These are phyloP conservation scores for Drosophila pallidifrons DNA, from an alignment of 1,140 invertebrate species.

Conservation along the genomic window DNA sequence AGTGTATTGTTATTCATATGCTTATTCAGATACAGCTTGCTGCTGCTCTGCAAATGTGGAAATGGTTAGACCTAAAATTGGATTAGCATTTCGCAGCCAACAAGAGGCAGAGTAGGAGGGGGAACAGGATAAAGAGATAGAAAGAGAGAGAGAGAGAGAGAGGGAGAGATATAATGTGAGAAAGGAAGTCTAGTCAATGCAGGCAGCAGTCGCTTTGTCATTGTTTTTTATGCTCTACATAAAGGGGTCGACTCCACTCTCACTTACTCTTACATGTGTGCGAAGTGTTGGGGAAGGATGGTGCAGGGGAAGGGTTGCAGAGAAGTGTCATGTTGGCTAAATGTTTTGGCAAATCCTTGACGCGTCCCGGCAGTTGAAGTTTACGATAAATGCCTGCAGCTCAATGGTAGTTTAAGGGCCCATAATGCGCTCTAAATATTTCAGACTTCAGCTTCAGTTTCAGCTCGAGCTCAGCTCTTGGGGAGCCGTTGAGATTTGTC, in stretches of 20 bases:
- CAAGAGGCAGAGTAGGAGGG: background rate
- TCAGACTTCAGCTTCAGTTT: slow-evolving; percentile 28
- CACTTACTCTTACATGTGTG: background rate
- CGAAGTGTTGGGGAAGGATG: no score
- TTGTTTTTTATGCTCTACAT: slow-evolving; percentile 72
- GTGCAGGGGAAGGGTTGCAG: background rate
- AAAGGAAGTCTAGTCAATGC: background rate
- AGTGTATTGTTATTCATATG: slow-evolving; percentile 39
- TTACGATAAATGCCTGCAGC: slow-evolving; percentile 79
- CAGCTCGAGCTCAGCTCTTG: slow-evolving; percentile 15
- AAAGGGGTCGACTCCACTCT: background rate
- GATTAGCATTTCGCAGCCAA: slow-evolving; percentile 38
- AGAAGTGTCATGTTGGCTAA: slow-evolving; percentile 78
- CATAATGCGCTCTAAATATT: slow-evolving; percentile 73
- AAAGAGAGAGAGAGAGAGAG: background rate
- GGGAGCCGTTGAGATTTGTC: slow-evolving; percentile 31
- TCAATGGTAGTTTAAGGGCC: slow-evolving; percentile 57
- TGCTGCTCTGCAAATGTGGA: slow-evolving; percentile 37
- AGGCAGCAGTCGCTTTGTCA: slow-evolving; percentile 52
- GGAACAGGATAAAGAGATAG: background rate
- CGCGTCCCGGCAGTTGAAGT: slow-evolving; percentile 77
- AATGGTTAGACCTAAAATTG: slow-evolving; percentile 40
- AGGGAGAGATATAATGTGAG: background rate
- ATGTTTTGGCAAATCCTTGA: slow-evolving; percentile 77
- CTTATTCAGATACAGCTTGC: slow-evolving; percentile 40